Evolutionary conservation across 2,113 vertebrate species (phyloP), one percentile per base, ranked within the genome.

Genomic region (Eira barbara): DNA sequence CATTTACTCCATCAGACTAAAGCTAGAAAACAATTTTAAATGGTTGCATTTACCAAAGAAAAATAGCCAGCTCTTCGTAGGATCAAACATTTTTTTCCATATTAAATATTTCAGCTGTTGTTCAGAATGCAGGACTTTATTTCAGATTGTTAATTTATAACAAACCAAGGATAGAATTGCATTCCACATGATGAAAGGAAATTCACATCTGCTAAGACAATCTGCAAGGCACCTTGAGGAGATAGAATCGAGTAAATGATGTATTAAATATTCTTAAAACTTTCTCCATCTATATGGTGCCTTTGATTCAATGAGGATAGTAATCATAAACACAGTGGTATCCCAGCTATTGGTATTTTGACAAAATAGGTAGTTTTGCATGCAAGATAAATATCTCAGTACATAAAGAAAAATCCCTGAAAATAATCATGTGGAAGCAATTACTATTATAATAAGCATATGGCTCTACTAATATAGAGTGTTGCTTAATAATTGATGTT

Each of bases 251-350:
- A 97, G 97, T 95, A 98, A 98, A 98, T 95, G 91, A 94, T 98
- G 59, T 94, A 98, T 97, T 97, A 98, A 98, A 97, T 97, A 98
- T 97, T 96, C 95, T 96, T 97, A 91, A 96, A 97, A 97, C 96
- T 98, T 96, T 85, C 96, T 97, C 95, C 59, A 80, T 97, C 96
- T 94, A 52, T 93, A 55, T 93, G 84, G 84, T 81, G 84, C 94
- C 97, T 98, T 96, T 98, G 97, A 98, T 95, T 96, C 97, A 97
- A 23, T 96, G 97, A 96, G 91, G 94, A 91, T 96, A 83, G 96
- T 93, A 97, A 98, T 98, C 95, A 98, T 97, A 96, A 98, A 95
- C 97, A 89, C 98, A 98, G 98, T 98, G 98, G 98, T 98, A 85
- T 94, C 80, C 97, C 71, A 93, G 89, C 71, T 88, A 93, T 94